Evolutionary conservation across 2,113 vertebrate species (phyloP).

Genomic region (Sturnus vulgaris): DNA sequence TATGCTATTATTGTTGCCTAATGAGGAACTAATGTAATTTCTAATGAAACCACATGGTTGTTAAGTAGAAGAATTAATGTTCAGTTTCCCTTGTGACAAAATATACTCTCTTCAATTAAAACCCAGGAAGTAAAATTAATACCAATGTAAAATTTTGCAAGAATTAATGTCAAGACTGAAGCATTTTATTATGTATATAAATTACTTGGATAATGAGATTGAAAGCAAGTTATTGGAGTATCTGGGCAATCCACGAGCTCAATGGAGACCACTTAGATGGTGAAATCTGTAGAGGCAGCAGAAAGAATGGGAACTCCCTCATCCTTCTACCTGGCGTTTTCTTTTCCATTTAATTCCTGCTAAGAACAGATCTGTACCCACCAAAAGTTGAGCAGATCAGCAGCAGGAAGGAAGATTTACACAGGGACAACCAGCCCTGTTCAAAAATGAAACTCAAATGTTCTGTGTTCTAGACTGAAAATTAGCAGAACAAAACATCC

Average conservation of each 20-base stretch:
- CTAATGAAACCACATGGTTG: conserved; percentile 64
- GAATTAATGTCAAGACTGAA: conserved; percentile 35
- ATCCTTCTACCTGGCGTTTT: not conserved
- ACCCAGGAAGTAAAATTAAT: conserved; percentile 65
- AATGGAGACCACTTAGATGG: not conserved
- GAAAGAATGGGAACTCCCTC: not conserved
- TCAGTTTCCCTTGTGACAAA: conserved; percentile 67
- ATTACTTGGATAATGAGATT: conserved; percentile 26
- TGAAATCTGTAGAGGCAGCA: not conserved
- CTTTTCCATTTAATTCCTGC: not conserved
- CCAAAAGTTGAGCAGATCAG: not conserved
- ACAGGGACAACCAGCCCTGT: not conserved
- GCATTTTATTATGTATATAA: conserved; percentile 50
- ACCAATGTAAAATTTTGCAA: conserved; percentile 28
- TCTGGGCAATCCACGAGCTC: not conserved
- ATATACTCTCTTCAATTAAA: conserved; percentile 68
- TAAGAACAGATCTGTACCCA: not conserved
- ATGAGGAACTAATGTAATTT: conserved; percentile 72
- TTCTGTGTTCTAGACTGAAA: not conserved
- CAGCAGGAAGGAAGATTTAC: not conserved
- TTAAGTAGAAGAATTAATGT: conserved; percentile 39
- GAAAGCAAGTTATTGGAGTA: not conserved
- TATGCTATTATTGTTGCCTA: conserved; percentile 67
- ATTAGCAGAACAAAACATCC: not conserved
- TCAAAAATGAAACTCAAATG: not conserved